Conservation (phyloP, 2,888 invertebrate genomes). For the Cantharis lateralis region DNA sequence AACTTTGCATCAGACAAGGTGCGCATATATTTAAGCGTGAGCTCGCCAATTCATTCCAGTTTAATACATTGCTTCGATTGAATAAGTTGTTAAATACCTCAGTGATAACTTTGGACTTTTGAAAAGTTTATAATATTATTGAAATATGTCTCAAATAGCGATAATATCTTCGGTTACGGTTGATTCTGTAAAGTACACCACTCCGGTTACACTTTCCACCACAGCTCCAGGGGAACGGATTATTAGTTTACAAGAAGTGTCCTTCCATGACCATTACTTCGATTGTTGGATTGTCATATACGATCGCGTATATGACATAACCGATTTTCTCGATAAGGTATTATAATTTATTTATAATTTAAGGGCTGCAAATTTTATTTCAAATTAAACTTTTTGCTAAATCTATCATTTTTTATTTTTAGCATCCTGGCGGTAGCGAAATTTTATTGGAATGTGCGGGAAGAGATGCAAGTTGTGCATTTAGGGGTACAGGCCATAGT, state of each 20-base stretch:
- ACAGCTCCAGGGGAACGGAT: constrained; percentile 52
- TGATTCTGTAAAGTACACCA: constrained; percentile 2
- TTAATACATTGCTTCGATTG: background rate
- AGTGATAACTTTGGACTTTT: background rate
- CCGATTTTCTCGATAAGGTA: constrained; percentile 71
- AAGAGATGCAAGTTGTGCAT: constrained; percentile 81
- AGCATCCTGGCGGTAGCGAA: constrained; percentile 86
- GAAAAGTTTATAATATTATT: background rate
- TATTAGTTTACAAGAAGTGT: constrained; percentile 75
- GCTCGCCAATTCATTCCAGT: background rate
- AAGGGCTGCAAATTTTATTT: background rate
- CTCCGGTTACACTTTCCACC: constrained; percentile 18
- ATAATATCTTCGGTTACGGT: background rate
- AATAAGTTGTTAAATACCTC: background rate
- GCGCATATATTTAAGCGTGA: constrained; percentile 15
- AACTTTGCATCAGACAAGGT: constrained; percentile 20
- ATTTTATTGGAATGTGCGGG: constrained; percentile 84
- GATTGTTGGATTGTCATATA: constrained; percentile 89
- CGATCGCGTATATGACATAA: constrained; percentile 84
- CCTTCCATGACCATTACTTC: constrained; percentile 70
- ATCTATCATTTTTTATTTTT: constrained; percentile 31
- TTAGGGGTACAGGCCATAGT: constrained; percentile 80
- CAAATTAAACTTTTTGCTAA: background rate
- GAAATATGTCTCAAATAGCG: constrained; percentile 29
- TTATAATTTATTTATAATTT: background rate